A percentile compares a stretch with the other conserved stretches of the same genome.
phyloP scores from a whole-genome alignment of 2,113 vertebrate genomes.

The Myanophis thanlyinensis region DNA sequence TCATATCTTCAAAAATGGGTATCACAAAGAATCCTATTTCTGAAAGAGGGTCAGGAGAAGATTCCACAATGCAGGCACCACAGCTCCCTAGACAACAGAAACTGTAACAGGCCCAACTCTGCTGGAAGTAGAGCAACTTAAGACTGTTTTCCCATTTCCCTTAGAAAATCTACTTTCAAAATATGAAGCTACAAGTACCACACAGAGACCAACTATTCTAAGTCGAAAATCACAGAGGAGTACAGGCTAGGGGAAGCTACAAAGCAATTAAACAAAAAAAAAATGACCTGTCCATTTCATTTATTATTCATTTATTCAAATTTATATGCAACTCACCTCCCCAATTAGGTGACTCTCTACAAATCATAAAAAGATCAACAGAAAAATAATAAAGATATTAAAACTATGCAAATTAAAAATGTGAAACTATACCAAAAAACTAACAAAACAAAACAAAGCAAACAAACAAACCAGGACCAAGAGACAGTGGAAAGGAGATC shows the following conservation, averaged over 20 bases:
- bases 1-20: not conserved
- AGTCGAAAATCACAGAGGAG: not conserved
- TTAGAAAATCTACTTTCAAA: not conserved
- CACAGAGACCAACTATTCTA: not conserved
- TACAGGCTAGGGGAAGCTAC: not conserved
- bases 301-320: not conserved
- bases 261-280: not conserved
- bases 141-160: not conserved
- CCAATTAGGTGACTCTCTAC: not conserved
- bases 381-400: not conserved
- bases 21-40: not conserved
- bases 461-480: not conserved
- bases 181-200: not conserved
- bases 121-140: not conserved
- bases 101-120: not conserved
- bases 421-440: not conserved
- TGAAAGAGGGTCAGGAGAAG: not conserved
- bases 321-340: not conserved
- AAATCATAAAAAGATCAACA: not conserved
- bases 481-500: not conserved
- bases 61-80: not conserved
- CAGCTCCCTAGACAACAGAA: not conserved
- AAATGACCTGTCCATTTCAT: not conserved
- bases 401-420: not conserved
- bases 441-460: too few species aligned